Evolutionary conservation across 2,888 invertebrate genomes (phyloP).

Genomic region (Limnephilus marmoratus): DNA sequence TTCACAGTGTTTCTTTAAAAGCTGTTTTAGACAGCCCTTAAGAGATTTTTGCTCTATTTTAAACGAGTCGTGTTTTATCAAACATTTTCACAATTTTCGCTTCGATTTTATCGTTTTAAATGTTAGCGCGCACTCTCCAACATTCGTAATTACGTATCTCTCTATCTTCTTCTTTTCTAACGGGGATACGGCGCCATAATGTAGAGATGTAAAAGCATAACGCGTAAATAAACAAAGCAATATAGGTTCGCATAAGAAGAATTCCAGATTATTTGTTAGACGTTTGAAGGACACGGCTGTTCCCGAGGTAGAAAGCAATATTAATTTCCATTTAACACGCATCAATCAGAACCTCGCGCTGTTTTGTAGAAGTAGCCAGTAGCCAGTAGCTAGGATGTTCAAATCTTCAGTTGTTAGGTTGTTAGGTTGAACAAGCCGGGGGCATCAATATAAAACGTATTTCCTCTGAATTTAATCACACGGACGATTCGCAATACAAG

Average conservation of each 20-base stretch:
- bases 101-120: too few relatives aligned
- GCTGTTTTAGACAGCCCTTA: too few relatives aligned
- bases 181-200: not conserved
- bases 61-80: too few relatives aligned
- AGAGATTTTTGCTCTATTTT: too few relatives aligned
- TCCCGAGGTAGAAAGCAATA: not conserved
- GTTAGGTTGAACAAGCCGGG: not conserved
- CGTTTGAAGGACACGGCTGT: not conserved
- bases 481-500: conserved; percentile 33
- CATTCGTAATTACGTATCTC: too few relatives aligned
- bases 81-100: too few relatives aligned
- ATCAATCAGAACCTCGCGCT: not conserved
- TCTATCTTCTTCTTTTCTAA: too few relatives aligned
- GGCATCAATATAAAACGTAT: conserved; percentile 15
- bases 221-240: not conserved
- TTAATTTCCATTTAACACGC: not conserved
- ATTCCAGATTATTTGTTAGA: not conserved
- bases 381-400: not conserved
- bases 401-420: not conserved
- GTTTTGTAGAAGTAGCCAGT: not conserved
- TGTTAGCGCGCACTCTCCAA: too few relatives aligned
- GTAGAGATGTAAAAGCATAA: not conserved
- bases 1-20: too few relatives aligned
- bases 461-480: conserved; percentile 47
- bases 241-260: not conserved